A percentile compares a stretch with the other conserved stretches of the same genome.
Evolutionary conservation across 2,797 vertebrate genomes (phyloP).

Genomic region (Helarctos malayanus): DNA sequence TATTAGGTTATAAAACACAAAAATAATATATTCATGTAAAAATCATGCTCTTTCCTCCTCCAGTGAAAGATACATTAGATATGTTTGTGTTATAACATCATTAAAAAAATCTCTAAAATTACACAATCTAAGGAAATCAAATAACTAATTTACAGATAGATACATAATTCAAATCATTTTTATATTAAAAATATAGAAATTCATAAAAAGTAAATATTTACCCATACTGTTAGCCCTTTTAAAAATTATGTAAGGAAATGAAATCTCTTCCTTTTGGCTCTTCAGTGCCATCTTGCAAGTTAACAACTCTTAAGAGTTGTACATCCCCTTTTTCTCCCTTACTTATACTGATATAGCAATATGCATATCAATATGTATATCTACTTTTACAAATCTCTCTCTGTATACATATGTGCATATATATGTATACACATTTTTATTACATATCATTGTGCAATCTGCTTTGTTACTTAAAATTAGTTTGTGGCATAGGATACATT

Average conservation of each 20-base stretch:
- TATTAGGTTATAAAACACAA: slow-evolving; percentile 7
- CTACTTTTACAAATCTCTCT: not conserved
- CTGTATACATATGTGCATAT: not conserved
- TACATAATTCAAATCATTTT: not conserved
- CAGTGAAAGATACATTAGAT: not conserved
- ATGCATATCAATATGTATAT: not conserved
- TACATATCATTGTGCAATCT: not conserved
- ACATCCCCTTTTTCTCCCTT: not conserved
- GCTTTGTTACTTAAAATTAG: not conserved
- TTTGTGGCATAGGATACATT: not conserved
- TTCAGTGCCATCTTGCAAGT: not conserved
- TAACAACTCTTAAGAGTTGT: not conserved
- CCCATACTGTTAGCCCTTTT: not conserved
- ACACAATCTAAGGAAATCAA: not conserved
- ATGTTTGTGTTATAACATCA: not conserved
- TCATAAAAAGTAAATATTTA: not conserved
- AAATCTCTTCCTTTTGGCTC: not conserved
- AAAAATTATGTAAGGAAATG: not conserved
- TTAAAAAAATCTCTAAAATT: not conserved
- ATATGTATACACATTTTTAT: not conserved
- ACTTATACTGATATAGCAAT: not conserved
- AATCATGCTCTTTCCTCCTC: not conserved
- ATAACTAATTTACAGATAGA: not conserved
- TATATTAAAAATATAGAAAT: not conserved
- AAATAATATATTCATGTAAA: slow-evolving; percentile 8